Evolutionary conservation across 23 tunicate species (phyloP).

Genomic region (Trididemnum miniatum): DNA sequence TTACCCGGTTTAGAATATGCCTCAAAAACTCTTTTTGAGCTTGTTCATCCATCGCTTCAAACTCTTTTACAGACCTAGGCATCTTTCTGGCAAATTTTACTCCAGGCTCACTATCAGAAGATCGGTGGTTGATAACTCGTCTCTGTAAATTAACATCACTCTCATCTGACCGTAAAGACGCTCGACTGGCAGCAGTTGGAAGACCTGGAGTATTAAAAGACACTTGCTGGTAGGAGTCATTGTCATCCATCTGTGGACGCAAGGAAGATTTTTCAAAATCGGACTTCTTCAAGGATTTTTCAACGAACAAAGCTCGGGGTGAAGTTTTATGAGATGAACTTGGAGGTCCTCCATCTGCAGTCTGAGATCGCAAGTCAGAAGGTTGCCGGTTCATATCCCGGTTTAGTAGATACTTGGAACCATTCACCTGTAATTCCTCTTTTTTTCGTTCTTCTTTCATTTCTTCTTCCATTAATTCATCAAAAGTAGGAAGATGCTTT

Average conservation of each 20-base stretch:
- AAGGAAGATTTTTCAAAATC: constrained; percentile 18
- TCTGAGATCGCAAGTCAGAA: no score
- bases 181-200: not conserved
- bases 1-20: constrained; percentile 8
- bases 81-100: not conserved
- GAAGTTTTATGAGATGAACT: not conserved
- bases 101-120: not conserved
- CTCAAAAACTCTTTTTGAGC: constrained; percentile 28
- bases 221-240: constrained; percentile 51
- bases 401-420: not conserved
- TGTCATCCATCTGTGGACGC: constrained; percentile 24
- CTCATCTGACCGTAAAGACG: constrained; percentile 5
- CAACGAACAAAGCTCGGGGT: not conserved
- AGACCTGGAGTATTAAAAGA: constrained; percentile 2
- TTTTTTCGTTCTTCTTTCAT: not conserved
- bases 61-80: constrained; percentile 27
- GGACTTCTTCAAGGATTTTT: not conserved
- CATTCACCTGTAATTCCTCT: not conserved
- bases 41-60: constrained; percentile 37
- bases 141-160: constrained; percentile 48
- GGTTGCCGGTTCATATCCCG: not conserved
- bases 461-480: constrained; percentile 50
- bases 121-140: not conserved
- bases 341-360: not conserved
- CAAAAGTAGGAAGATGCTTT: constrained; percentile 58